These are phyloP conservation scores for Nipponia nippon DNA, from an alignment of 2,113 vertebrate genomes.

Conservation along the genomic window DNA sequence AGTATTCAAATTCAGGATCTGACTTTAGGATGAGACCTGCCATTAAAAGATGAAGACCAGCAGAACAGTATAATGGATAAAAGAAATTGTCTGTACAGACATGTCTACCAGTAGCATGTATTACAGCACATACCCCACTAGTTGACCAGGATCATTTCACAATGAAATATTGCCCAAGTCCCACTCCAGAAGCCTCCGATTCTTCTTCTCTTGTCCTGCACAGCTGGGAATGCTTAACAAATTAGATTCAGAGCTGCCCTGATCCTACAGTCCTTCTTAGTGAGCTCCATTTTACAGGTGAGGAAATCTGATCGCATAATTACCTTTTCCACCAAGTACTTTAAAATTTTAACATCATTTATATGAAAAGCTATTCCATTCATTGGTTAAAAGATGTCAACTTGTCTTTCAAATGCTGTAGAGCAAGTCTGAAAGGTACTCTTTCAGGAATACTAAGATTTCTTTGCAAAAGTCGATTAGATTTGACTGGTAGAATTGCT, in stretches of 20 bases:
- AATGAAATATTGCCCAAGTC: not conserved
- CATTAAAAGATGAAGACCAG: not conserved
- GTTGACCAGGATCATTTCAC: not conserved
- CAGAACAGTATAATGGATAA: not conserved
- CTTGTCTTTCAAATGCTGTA: not conserved
- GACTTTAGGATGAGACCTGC: not conserved
- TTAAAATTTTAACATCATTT: not conserved
- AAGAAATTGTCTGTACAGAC: not conserved
- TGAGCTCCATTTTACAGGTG: not conserved
- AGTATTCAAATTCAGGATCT: not conserved
- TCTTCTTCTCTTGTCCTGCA: not conserved
- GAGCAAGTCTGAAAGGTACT: not conserved
- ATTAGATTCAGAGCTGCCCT: not conserved
- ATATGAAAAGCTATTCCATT: not conserved
- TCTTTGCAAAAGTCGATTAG: not conserved
- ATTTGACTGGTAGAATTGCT: not conserved
- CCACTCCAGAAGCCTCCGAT: not conserved
- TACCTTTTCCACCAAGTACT: not conserved
- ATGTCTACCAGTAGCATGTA: rapidly evolving
- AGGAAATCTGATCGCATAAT: not conserved
- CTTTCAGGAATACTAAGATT: slow-evolving; percentile 6
- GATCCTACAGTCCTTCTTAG: not conserved
- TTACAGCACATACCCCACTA: not conserved
- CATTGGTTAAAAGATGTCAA: not conserved
- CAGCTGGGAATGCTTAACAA: not conserved